Percentiles rank a stretch among this genome's conserved stretches.
Evolutionary conservation across 2,113 vertebrate species (phyloP).

Genomic region (Indicator indicator): DNA sequence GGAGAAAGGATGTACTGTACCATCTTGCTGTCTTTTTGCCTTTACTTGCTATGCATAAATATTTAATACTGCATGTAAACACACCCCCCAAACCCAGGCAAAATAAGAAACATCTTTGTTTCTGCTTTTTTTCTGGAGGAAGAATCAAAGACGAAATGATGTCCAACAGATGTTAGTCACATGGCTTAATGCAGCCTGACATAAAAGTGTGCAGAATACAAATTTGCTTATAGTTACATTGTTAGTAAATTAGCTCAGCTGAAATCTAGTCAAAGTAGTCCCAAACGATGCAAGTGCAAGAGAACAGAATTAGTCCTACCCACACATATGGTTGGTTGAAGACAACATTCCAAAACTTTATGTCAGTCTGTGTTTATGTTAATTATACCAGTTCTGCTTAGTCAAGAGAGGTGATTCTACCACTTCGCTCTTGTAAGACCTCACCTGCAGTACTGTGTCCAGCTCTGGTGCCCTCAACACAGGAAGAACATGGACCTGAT

Average conservation of each 20-base stretch:
- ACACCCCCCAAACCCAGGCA: neutral
- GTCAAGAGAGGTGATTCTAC: too few relatives aligned
- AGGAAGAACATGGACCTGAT: too few relatives aligned
- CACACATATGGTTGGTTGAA: constrained; percentile 41
- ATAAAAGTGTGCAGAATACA: neutral
- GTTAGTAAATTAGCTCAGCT: neutral
- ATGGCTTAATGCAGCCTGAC: neutral
- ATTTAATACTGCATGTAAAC: neutral
- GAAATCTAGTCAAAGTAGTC: neutral
- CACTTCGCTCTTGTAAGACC: too few relatives aligned
- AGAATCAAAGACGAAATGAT: neutral
- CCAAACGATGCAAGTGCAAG: neutral
- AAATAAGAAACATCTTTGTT: neutral
- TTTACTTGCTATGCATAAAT: neutral
- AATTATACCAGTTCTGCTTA: too few relatives aligned
- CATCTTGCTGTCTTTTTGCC: neutral
- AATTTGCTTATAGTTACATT: neutral
- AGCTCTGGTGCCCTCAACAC: too few relatives aligned
- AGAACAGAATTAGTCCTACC: neutral
- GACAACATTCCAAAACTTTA: constrained; percentile 50
- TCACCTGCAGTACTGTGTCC: too few relatives aligned
- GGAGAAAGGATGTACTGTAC: neutral
- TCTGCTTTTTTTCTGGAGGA: neutral
- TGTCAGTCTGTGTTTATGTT: constrained; percentile 37
- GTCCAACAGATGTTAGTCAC: neutral